Base-by-base conservation (phyloP, 1,140 invertebrate genomes). In the Probaryconus sp. region DNA sequence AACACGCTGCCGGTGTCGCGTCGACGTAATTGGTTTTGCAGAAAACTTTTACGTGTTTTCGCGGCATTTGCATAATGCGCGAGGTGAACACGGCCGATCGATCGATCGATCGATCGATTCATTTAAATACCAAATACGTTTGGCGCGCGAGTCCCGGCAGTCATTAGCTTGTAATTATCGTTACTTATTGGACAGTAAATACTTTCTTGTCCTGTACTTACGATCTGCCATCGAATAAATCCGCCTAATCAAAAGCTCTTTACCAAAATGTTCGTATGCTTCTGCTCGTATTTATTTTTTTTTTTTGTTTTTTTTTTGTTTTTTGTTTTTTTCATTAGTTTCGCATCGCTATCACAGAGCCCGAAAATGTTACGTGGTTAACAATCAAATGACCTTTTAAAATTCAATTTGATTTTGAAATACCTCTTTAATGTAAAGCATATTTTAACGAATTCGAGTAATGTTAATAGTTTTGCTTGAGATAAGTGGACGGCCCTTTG, bases 61-160 rank as follows among this genome's bases (percentile, higher is more conserved):
- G 76, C 78, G 72, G 69, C 81, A 86, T 85, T 86, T 86, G 83
- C 84, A 86, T 84, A 85, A 85, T 84, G 84, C 79, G 81, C 83
- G 78, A 83, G 76, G 51, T 26, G 31, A 17, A 68, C 58, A 60
- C 30, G 31, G 60, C 48, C 79, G 83, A 85, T 85, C 84, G 83
- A 85, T 85, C 83, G 83, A 81, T 85, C 79, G 83, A 85, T 85
- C 84, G 83, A 85, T 85, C 83, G 83, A 81, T 85, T 82, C 84
- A 85, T 87, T 86, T 87, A 82, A 85, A 87, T 86, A 85, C 79
- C 78, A 82, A 78, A 81, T 82, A 77, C 70, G 65, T 60, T 72
- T 63, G 50, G 53, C 60, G 73, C 76, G 77, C 60, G 47, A 69
- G 58, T 35, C 20, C 67, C 47, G 67, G 42, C 56, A 51, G 68